Evolutionary conservation across 2,888 invertebrate species (phyloP).

Genomic region (Allacma fusca): DNA sequence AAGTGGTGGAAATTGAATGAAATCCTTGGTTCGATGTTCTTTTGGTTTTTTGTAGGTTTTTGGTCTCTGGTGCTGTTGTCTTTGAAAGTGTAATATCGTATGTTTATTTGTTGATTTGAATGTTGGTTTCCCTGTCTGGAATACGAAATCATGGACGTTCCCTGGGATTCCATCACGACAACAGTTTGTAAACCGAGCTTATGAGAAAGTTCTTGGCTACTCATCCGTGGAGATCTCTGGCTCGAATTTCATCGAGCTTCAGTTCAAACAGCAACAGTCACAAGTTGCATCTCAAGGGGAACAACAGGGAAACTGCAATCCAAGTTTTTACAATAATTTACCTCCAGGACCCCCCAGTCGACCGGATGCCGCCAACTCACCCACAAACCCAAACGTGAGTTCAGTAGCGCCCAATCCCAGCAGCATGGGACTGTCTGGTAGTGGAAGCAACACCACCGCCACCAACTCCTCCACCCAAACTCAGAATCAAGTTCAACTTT

Average conservation of each 20-base stretch:
- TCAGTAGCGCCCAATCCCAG: not conserved
- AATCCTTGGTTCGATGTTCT: too few species aligned
- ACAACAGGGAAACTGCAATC: slow-evolving; percentile 5
- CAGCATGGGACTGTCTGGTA: not conserved
- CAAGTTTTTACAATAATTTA: slow-evolving; percentile 13
- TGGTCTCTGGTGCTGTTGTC: too few species aligned
- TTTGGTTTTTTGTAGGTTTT: too few species aligned
- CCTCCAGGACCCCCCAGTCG: too few species aligned
- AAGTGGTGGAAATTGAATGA: too few species aligned
- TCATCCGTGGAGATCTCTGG: slow-evolving; percentile 72
- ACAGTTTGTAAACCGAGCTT: slow-evolving; percentile 86
- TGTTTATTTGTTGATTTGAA: not conserved
- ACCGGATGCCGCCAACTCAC: slow-evolving; percentile 15
- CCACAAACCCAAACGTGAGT: slow-evolving; percentile 10
- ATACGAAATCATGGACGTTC: too few species aligned
- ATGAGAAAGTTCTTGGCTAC: slow-evolving; percentile 82
- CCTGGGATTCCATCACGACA: too few species aligned
- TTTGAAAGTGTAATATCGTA: too few species aligned
- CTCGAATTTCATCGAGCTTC: slow-evolving; percentile 70
- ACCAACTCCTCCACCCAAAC: not conserved
- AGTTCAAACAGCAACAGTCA: slow-evolving; percentile 63
- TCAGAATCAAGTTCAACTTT: slow-evolving; percentile 18
- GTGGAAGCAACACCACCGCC: not conserved
- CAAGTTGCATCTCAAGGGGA: slow-evolving; percentile 33
- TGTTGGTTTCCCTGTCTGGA: not conserved